Percentiles rank a stretch among this genome's conserved stretches.
Evolutionary conservation across 2,797 vertebrate genomes (phyloP).

Genomic region (Pangasius macronema): DNA sequence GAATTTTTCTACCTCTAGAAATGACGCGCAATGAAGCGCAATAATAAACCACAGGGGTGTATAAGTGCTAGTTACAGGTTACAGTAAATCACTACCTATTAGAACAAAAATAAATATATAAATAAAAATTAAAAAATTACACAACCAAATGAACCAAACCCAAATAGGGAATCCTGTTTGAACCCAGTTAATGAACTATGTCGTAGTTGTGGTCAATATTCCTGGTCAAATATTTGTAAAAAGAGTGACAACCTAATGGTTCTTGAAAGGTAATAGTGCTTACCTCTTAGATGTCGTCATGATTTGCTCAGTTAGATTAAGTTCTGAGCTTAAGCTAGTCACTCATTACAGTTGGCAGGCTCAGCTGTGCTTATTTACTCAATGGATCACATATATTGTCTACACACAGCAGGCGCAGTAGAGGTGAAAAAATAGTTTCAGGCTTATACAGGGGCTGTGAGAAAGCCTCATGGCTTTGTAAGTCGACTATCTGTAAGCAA

Average conservation of each 20-base stretch:
- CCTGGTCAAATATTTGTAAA: no score
- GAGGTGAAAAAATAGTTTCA: constrained; percentile 40
- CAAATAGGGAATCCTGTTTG: neutral
- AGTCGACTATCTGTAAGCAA: constrained; percentile 10
- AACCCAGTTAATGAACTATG: neutral
- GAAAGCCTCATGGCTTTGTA: constrained; percentile 19
- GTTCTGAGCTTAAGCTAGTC: neutral
- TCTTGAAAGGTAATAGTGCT: no score
- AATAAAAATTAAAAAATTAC: neutral
- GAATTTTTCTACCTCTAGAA: neutral
- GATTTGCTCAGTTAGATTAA: constrained; percentile 22
- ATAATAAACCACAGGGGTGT: neutral
- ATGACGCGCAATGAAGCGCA: neutral
- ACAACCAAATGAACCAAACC: neutral
- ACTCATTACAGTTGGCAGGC: constrained; percentile 22
- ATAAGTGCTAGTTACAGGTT: neutral
- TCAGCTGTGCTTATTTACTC: constrained; percentile 27
- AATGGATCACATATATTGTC: constrained; percentile 34
- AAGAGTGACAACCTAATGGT: no score
- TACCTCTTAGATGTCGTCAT: constrained; percentile 11
- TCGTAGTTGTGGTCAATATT: no score
- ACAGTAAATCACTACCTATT: neutral
- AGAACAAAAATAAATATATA: neutral
- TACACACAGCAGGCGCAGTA: constrained; percentile 37
- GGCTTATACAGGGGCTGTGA: neutral